Percentiles rank a stretch among this genome's conserved stretches.
Evolutionary conservation across 2,888 invertebrate genomes (phyloP).

Genomic region (Matsumyia berberina): DNA sequence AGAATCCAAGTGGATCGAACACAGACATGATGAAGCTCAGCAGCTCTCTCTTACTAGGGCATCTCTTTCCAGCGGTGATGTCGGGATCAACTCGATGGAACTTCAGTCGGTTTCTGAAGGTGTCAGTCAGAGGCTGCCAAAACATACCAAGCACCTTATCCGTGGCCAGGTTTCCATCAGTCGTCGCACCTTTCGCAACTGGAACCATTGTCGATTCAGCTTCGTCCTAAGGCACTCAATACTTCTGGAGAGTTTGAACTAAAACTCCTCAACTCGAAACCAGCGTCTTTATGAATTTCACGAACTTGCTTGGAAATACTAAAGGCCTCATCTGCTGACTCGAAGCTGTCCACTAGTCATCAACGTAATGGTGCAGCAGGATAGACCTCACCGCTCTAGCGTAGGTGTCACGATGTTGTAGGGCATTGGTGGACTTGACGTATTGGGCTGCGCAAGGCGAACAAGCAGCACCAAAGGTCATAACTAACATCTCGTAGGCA

Average conservation of each 20-base stretch:
- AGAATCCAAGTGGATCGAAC: conserved; percentile 18
- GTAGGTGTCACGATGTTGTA: not conserved
- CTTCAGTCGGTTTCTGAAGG: not conserved
- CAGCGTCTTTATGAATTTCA: not conserved
- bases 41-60: not conserved
- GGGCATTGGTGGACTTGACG: not conserved
- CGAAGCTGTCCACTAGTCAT: too few species aligned
- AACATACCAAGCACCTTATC: conserved; percentile 20
- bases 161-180: not conserved
- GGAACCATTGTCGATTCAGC: not conserved
- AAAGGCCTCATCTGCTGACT: too few species aligned
- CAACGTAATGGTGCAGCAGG: too few species aligned
- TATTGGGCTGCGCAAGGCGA: not conserved
- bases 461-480: not conserved
- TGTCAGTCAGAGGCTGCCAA: not conserved
- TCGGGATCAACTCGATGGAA: not conserved
- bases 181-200: not conserved
- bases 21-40: conserved; percentile 4
- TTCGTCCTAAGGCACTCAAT: not conserved
- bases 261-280: not conserved
- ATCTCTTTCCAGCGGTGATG: not conserved
- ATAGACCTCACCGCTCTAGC: too few species aligned
- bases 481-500: not conserved
- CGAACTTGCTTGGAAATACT: not conserved
- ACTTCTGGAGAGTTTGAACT: not conserved